These are phyloP conservation scores for Hippocampus comes DNA, from an alignment of 2,113 vertebrate species.

Conservation along the genomic window DNA sequence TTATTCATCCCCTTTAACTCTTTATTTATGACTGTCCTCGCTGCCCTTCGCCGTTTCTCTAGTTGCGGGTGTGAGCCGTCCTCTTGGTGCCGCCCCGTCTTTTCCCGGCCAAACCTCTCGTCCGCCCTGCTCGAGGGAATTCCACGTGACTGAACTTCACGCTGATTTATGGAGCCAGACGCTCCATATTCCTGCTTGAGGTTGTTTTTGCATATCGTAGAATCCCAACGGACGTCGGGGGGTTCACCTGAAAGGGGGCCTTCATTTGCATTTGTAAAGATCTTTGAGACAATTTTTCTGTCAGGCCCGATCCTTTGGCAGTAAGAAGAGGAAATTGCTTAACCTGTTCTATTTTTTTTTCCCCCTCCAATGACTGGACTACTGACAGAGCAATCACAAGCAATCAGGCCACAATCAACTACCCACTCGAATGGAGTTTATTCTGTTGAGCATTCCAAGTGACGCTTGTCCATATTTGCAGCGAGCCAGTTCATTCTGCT, in stretches of 20 bases:
- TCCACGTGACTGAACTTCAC: background rate
- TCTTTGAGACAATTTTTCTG: background rate
- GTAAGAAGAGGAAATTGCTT: background rate
- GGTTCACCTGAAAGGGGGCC: background rate
- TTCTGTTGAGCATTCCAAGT: background rate
- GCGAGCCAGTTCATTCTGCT: background rate
- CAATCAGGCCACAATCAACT: background rate
- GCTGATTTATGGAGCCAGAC: background rate
- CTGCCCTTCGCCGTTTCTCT: constrained; percentile 1
- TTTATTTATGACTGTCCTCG: background rate
- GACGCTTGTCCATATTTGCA: background rate
- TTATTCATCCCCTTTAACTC: constrained; percentile 3
- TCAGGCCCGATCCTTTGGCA: background rate
- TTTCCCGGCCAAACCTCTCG: background rate
- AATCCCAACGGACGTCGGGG: background rate
- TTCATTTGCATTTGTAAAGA: constrained; percentile 4
- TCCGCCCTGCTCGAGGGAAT: background rate
- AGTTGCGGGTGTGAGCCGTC: background rate
- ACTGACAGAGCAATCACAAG: background rate
- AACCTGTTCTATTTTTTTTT: background rate
- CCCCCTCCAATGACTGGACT: background rate
- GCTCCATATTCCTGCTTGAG: background rate
- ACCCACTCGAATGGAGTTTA: background rate
- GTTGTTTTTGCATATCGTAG: background rate
- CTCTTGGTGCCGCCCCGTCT: background rate